phyloP scores from a whole-genome alignment of 1,140 invertebrate genomes.

The Samia ricini region DNA sequence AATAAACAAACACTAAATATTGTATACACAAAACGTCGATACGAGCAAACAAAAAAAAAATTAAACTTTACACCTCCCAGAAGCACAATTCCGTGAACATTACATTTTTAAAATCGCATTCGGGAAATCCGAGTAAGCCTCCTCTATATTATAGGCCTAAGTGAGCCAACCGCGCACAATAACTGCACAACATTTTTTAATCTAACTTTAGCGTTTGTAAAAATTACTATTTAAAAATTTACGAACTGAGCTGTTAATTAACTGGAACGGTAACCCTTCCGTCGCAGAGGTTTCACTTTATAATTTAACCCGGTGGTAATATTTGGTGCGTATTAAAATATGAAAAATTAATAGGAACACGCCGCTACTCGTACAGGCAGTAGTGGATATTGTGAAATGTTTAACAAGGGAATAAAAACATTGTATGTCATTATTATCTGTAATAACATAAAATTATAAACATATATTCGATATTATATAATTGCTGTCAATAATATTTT shows the following conservation, averaged over 20 bases:
- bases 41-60: conserved; percentile 63
- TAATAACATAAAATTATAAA: neutral
- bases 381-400: neutral
- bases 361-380: conserved; percentile 17
- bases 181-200: conserved; percentile 71
- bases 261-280: conserved; percentile 76
- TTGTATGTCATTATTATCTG: neutral
- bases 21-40: conserved; percentile 58
- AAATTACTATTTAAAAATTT: conserved; percentile 77
- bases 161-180: conserved; percentile 40
- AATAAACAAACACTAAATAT: conserved; percentile 69
- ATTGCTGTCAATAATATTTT: too few relatives aligned
- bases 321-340: conserved; percentile 77
- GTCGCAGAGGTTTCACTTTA: conserved; percentile 63
- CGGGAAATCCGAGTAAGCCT: conserved; percentile 29
- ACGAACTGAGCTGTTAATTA: conserved; percentile 69
- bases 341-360: conserved; percentile 68
- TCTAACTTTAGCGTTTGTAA: conserved; percentile 77
- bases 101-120: conserved; percentile 75
- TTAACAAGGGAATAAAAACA: neutral
- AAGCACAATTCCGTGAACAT: conserved; percentile 51
- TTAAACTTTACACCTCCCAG: conserved; percentile 64
- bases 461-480: too few relatives aligned
- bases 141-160: conserved; percentile 75
- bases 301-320: conserved; percentile 74